Evolutionary conservation across 2,113 vertebrate species (phyloP).

Genomic region (Brachypteracias leptosomus): DNA sequence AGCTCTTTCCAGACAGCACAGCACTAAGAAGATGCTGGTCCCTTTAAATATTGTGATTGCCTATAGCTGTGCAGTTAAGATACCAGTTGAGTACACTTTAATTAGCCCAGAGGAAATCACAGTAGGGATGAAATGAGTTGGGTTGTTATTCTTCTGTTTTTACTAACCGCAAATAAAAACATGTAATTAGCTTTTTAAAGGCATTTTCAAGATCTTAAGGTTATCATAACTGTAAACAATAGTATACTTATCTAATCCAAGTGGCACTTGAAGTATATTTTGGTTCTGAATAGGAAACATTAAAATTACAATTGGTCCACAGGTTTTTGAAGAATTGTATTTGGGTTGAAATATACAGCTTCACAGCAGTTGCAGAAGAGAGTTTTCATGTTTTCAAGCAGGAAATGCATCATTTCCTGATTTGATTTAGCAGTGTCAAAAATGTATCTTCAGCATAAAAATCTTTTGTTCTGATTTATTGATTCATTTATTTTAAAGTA

Average conservation of each 20-base stretch:
- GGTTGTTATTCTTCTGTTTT: conserved; percentile 65
- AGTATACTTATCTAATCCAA: conserved; percentile 27
- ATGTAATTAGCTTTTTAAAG: conserved; percentile 54
- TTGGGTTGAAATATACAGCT: not conserved
- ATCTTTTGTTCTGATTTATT: not conserved
- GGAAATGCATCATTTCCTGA: not conserved
- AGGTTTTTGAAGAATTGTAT: not conserved
- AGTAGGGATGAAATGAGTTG: conserved; percentile 61
- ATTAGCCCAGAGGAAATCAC: conserved; percentile 72
- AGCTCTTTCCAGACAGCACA: not conserved
- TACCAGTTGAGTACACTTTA: conserved; percentile 59
- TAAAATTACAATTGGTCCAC: not conserved
- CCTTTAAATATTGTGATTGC: conserved; percentile 46
- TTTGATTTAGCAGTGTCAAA: not conserved
- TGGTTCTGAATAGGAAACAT: not conserved
- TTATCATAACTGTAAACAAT: conserved; percentile 37
- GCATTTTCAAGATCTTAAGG: conserved; percentile 21
- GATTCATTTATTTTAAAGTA: not conserved
- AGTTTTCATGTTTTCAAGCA: not conserved
- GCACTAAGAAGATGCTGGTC: not conserved
- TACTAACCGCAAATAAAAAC: conserved; percentile 62
- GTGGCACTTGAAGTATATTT: not conserved
- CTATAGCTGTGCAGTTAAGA: not conserved
- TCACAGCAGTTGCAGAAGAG: not conserved
- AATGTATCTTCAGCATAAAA: not conserved